Conservation (phyloP, 2,797 vertebrate species). For the Neopelma chrysocephalum region DNA sequence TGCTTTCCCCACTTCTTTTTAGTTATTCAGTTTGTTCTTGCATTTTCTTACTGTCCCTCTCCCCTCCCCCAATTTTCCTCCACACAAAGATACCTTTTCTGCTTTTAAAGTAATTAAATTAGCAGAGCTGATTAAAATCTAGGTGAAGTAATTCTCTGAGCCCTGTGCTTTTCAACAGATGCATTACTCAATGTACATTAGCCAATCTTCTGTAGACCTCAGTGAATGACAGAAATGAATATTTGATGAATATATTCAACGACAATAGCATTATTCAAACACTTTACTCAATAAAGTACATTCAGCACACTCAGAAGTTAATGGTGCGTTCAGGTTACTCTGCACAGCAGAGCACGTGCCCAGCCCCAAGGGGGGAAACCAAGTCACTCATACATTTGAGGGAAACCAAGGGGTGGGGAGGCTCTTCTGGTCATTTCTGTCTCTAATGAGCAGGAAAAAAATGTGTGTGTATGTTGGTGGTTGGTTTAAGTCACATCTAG, state of each 20-base stretch:
- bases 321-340: not conserved
- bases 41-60: not conserved
- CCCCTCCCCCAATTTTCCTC: not conserved
- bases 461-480: not conserved
- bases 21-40: not conserved
- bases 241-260: constrained; percentile 11
- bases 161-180: not conserved
- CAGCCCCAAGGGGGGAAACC: not conserved
- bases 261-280: not conserved
- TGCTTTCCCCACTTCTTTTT: not conserved
- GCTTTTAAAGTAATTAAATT: constrained; percentile 21
- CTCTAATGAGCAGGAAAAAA: not conserved
- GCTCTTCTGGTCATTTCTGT: not conserved
- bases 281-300: not conserved
- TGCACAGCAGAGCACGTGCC: not conserved
- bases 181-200: not conserved
- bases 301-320: not conserved
- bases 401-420: not conserved
- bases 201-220: not conserved
- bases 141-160: not conserved
- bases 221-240: not conserved
- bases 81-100: not conserved
- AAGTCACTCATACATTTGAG: not conserved
- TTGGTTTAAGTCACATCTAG: not conserved
- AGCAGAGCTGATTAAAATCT: constrained; percentile 6